These are phyloP conservation scores for Scatophagus argus DNA, from an alignment of 2,113 vertebrate genomes.

Conservation along the genomic window DNA sequence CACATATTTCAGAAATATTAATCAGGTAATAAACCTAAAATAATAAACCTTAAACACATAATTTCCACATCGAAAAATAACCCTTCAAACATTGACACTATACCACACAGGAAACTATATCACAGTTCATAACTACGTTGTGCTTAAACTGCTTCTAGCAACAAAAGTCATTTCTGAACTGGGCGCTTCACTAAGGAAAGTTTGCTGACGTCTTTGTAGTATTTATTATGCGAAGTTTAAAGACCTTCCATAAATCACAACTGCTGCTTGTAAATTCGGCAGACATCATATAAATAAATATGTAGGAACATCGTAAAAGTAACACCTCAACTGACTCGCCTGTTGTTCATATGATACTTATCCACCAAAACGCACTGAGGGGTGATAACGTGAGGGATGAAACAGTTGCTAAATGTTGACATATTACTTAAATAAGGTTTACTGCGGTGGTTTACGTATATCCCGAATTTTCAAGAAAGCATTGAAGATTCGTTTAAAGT, in stretches of 20 bases:
- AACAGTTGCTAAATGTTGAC: not conserved
- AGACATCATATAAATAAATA: not conserved
- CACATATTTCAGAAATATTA: no score
- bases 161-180: no score
- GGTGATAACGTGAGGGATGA: not conserved
- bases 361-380: not conserved
- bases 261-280: not conserved
- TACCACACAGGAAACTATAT: no score
- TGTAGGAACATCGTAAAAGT: not conserved
- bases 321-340: not conserved
- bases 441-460: accelerated
- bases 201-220: no score
- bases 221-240: not conserved
- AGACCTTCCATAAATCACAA: not conserved
- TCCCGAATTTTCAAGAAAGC: not conserved
- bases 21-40: no score
- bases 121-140: no score
- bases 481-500: not conserved
- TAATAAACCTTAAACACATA: no score
- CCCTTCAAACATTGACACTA: no score
- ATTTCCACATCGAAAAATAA: no score
- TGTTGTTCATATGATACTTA: not conserved
- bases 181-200: no score
- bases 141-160: no score
- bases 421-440: not conserved